Evolutionary conservation across 2,797 vertebrate species (phyloP), one percentile per base, ranked within the genome.

Genomic region (Phoeniculus purpureus): DNA sequence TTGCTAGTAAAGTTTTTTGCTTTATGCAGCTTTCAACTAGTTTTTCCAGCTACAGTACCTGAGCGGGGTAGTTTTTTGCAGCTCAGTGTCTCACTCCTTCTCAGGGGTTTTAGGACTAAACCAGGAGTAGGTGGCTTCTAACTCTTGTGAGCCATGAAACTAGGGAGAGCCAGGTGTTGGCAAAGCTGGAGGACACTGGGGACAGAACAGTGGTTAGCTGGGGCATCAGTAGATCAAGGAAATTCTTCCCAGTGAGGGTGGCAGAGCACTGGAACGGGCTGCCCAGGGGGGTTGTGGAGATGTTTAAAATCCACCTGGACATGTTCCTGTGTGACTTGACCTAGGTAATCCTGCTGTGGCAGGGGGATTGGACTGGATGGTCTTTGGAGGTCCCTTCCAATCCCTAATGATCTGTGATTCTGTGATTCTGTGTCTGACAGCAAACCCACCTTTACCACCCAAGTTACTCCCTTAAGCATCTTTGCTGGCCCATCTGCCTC

Each of bases 41-140:
- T 85, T 87, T 66, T 61, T 43, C 14, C 18, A 59, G 16, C 26
- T 8, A 14, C 12, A 32, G 10, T 9, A 64, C 29, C 26, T 50
- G 10, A 19, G 10, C 11, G 14, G 7, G 15, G 2, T 10, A 17
- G n/a, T 34, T 16, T 51, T 61, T 15, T 10, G 17, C 17, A 43
- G 60, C 14, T 15, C n/a, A 47, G 6, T 6, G 12, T 22, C 15
- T 81, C 1, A 3, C 1, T 3, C 7, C 1, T 76, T 67, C 62
- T 34, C 48, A 23, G 50, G 18, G 12, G 4, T 10, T 81, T 85
- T 50, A 71, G 43, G 26, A 12, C 10, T 25, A 25, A 81, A 66
- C 2, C 4, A 58, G 23, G 67, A 52, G 6, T 18, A 47, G 7
- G 8, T 21, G 51, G 16, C 19, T 82, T 11, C 1, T 9, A 8